Conservation (phyloP, 2,888 invertebrate genomes). For the Zygothrica quintamaculata region DNA sequence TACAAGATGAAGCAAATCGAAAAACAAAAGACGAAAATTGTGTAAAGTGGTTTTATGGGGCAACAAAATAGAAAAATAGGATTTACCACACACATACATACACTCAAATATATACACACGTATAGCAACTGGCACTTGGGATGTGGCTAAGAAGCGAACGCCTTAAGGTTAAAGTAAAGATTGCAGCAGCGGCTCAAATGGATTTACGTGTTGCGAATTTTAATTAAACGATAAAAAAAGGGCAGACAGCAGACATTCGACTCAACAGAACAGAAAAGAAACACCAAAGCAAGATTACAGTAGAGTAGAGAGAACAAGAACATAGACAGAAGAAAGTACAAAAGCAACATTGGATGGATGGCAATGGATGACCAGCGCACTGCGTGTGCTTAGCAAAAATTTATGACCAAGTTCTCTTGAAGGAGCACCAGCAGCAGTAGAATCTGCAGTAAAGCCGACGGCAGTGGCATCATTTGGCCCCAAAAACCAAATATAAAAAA, state of each 20-base stretch:
- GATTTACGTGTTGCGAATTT: slow-evolving; percentile 82
- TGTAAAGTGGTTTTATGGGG: slow-evolving; percentile 80
- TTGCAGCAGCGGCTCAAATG: slow-evolving; percentile 81
- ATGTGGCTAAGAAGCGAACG: slow-evolving; percentile 56
- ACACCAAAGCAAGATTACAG: no score
- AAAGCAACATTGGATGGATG: slow-evolving; percentile 17
- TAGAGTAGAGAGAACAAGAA: not conserved
- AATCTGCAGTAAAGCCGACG: slow-evolving; percentile 1
- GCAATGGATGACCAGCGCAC: slow-evolving; percentile 76
- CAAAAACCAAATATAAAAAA: no score
- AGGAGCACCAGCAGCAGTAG: slow-evolving; percentile 11
- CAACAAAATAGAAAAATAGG: slow-evolving; percentile 81
- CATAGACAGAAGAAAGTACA: not conserved
- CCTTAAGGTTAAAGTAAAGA: slow-evolving; percentile 80
- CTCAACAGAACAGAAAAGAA: slow-evolving; percentile 32
- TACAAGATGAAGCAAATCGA: slow-evolving; percentile 68
- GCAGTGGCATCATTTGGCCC: slow-evolving; percentile 73
- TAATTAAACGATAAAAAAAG: slow-evolving; percentile 81
- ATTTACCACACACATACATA: slow-evolving; percentile 67
- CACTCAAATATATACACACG: slow-evolving; percentile 1
- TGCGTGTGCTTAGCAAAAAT: slow-evolving; percentile 78
- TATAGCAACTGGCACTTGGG: slow-evolving; percentile 43
- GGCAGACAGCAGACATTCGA: slow-evolving; percentile 51
- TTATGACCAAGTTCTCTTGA: slow-evolving; percentile 54
- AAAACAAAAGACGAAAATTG: slow-evolving; percentile 81